Evolutionary conservation across 2,797 vertebrate genomes (phyloP).

Genomic region (Melanotaenia trifasciata): DNA sequence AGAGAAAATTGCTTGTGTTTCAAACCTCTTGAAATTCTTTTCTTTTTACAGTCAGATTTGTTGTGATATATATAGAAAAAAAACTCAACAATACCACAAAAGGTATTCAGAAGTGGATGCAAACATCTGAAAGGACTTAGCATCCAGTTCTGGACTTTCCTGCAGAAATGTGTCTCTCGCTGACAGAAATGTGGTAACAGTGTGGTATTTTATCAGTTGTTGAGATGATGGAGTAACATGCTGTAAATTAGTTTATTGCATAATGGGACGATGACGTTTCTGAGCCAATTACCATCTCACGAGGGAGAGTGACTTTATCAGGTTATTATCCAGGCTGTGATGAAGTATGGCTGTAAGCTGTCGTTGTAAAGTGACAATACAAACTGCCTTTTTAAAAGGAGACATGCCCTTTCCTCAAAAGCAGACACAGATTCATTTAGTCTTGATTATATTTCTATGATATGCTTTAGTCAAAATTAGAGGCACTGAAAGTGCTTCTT

Average conservation of each 20-base stretch:
- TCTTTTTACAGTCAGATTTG: neutral
- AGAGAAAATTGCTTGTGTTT: neutral
- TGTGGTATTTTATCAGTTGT: constrained; percentile 1
- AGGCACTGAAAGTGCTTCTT: neutral
- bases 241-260: constrained; percentile 19
- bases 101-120: neutral
- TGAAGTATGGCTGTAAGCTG: constrained; percentile 16
- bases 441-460: neutral
- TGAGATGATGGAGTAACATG: constrained; percentile 10
- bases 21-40: neutral
- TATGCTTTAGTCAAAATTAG: neutral
- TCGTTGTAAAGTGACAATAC: neutral
- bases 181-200: constrained; percentile 20
- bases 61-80: neutral
- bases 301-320: constrained; percentile 15
- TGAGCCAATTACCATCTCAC: constrained; percentile 2
- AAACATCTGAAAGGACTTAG: constrained; percentile 7
- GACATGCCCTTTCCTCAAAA: neutral
- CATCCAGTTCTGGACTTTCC: neutral
- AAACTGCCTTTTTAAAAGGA: neutral
- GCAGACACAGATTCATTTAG: neutral
- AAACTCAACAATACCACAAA: neutral
- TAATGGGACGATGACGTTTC: constrained; percentile 11
- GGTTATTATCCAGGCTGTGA: constrained; percentile 8
- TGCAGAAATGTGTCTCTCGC: constrained; percentile 8